phyloP scores from a whole-genome alignment of 2,113 vertebrate species.

The Himantopus leucocephalus region DNA sequence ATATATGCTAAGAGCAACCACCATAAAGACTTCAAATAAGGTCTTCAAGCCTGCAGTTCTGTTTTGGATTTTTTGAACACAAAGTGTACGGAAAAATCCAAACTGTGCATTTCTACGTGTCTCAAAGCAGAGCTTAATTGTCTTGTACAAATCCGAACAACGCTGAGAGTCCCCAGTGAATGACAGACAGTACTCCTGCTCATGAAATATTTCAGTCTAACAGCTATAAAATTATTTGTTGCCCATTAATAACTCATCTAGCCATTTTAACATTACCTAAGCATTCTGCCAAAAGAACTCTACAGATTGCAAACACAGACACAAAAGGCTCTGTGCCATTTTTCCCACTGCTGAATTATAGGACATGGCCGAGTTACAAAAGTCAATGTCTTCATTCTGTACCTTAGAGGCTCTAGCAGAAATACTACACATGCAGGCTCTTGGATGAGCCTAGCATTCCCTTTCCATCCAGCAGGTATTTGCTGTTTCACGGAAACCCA shows the following conservation, averaged over 20 bases:
- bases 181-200: neutral
- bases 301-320: constrained; percentile 20
- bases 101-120: fast-evolving
- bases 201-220: neutral
- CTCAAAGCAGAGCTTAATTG: neutral
- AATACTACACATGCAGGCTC: neutral
- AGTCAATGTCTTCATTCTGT: neutral
- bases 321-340: constrained; percentile 28
- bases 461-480: neutral
- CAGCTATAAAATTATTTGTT: neutral
- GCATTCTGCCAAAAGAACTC: neutral
- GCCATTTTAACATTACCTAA: neutral
- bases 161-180: neutral
- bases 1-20: neutral
- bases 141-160: neutral
- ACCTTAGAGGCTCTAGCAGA: neutral
- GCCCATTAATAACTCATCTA: constrained; percentile 1
- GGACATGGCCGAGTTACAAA: neutral
- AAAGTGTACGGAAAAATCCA: neutral
- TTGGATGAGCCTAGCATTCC: neutral
- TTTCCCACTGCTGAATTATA: neutral
- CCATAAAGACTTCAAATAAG: neutral
- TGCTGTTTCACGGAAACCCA: neutral
- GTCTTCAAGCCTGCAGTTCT: neutral
- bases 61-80: neutral